Base-by-base conservation (phyloP, 2,797 vertebrate species). In the Characodon lateralis region DNA sequence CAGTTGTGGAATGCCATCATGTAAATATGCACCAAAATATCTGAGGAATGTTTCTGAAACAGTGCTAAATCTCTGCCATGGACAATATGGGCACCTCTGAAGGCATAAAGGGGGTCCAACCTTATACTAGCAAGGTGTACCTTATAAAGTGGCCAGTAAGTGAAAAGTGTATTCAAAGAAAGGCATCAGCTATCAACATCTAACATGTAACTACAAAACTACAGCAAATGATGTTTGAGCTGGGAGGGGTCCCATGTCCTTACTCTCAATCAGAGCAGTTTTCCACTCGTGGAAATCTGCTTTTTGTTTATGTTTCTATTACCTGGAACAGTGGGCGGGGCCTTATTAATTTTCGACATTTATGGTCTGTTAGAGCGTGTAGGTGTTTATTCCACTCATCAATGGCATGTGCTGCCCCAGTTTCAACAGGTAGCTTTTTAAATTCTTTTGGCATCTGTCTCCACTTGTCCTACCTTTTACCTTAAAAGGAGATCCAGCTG, bases 401-500 rank as follows among this genome's bases (percentile, higher is more conserved):
- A 70, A 58, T 41, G 10, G 1, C 56, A 76, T 14, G 48, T 51
- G 48, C 74, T 59, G 28, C 59, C 31, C 50, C 31, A n/a, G 48
- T 84, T 76, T 75, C 43, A 3, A 69, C 24, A 69, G 48, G 72
- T 65, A 79, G 31, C 35, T 8, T 55, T 59, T 71, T 59, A 22
- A 76, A 68, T 74, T 35, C 20, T 69, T 76, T 35, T 24, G n/a
- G 56, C 77, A 72, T 24, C 39, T 81, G 61, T 77, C 41, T 50
- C 48, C 18, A 20, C 65, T 74, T 46, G 55, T 74, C 75, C 63
- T 74, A 46, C 72, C 39, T 78, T 87, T 92, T 92, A 89, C 94
- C 94, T 90, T 94, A 94, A 93, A 93, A 92, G 94, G 93, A 7
- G 74, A 80, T 31, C 77, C 59, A 80, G 39, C 55, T 65, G 74